phyloP scores from a whole-genome alignment of 2,888 invertebrate species.

The Amaurobius ferox region DNA sequence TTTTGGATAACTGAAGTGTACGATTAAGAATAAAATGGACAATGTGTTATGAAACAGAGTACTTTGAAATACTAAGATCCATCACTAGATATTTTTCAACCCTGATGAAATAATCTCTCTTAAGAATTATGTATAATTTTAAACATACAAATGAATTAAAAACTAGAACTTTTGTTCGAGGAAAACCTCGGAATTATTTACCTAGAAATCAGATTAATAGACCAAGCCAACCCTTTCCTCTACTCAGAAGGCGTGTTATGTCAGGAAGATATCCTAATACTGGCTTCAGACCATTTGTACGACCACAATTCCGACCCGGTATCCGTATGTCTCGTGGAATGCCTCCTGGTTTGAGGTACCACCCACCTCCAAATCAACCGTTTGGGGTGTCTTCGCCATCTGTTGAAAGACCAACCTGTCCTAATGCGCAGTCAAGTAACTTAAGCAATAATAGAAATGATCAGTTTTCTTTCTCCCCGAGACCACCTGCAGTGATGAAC shows the following conservation, averaged over 20 bases:
- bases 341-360: neutral
- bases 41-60: too few relatives aligned
- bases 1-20: too few relatives aligned
- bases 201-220: neutral
- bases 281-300: conserved; percentile 2
- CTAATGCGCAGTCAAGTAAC: neutral
- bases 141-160: neutral
- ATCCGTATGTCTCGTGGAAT: neutral
- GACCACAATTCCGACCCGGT: neutral
- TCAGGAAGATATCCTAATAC: neutral
- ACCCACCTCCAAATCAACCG: neutral
- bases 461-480: neutral
- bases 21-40: too few relatives aligned
- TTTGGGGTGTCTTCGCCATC: neutral
- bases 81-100: too few relatives aligned
- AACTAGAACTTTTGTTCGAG: neutral
- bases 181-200: neutral
- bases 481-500: neutral
- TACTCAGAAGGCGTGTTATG: conserved; percentile 6
- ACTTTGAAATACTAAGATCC: too few relatives aligned
- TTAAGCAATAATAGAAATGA: neutral
- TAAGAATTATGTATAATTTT: conserved; percentile 27
- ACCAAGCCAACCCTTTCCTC: neutral
- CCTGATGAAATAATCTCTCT: too few relatives aligned
- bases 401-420: neutral